phyloP scores from a whole-genome alignment of 2,113 vertebrate species.

The Alaudala cheleensis region DNA sequence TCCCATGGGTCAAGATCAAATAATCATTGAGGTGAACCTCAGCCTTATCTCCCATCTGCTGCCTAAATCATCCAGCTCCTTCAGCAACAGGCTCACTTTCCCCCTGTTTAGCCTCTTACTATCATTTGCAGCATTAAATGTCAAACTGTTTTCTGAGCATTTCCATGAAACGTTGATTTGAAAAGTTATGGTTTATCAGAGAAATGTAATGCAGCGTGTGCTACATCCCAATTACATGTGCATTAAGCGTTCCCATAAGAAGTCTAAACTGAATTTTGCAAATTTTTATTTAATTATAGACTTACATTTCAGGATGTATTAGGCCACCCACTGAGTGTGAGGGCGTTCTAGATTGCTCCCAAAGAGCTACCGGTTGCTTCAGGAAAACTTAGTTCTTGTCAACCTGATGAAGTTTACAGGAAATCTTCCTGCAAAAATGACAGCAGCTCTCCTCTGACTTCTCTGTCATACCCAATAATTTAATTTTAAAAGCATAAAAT shows the following conservation, averaged over 20 bases:
- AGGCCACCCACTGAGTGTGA: conserved; percentile 2
- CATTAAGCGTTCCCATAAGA: not conserved
- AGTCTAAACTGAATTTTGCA: not conserved
- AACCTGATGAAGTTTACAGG: not conserved
- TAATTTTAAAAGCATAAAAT: not conserved
- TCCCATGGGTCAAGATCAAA: not conserved
- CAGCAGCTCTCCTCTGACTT: not conserved
- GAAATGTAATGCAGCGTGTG: not conserved
- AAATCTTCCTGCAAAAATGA: not conserved
- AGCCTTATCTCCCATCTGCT: not conserved
- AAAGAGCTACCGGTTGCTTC: not conserved
- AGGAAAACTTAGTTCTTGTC: not conserved
- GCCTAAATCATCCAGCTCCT: not conserved
- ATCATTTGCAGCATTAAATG: not conserved
- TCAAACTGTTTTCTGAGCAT: not conserved
- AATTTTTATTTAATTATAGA: conserved; percentile 30
- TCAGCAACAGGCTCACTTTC: not conserved
- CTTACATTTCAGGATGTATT: not conserved
- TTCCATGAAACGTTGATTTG: not conserved
- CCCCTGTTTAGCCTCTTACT: not conserved
- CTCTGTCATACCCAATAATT: not conserved
- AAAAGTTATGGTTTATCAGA: not conserved
- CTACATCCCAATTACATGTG: not conserved
- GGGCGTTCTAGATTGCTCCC: conserved; percentile 4
- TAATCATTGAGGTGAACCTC: not conserved